phyloP scores from a whole-genome alignment of 2,113 vertebrate species.

The Leiothrix lutea region DNA sequence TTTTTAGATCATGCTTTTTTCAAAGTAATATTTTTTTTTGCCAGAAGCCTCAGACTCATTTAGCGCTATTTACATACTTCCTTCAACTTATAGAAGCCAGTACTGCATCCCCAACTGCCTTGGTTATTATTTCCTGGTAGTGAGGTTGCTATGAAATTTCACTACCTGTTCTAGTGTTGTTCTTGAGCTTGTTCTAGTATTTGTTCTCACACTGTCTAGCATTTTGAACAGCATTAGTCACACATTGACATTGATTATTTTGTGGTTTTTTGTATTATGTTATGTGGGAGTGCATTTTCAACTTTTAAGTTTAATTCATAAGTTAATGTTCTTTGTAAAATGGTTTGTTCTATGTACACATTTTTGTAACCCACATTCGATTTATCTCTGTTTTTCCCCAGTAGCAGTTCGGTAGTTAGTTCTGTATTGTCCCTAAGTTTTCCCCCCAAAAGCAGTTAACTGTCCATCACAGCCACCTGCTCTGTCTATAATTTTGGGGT shows the following conservation, averaged over 20 bases:
- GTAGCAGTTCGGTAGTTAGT: too few relatives aligned
- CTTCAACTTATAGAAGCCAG: neutral
- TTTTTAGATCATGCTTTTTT: neutral
- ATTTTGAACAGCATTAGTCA: neutral
- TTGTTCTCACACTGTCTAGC: neutral
- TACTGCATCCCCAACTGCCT: neutral
- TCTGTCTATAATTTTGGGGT: too few relatives aligned
- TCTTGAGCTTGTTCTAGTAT: neutral
- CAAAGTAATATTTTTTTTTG: neutral
- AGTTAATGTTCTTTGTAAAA: too few relatives aligned
- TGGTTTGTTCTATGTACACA: too few relatives aligned
- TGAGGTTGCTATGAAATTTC: neutral
- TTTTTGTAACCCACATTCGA: too few relatives aligned
- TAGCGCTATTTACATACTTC: neutral
- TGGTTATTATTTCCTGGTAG: neutral
- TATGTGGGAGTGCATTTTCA: too few relatives aligned
- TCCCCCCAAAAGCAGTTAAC: too few relatives aligned
- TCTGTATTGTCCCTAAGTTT: too few relatives aligned
- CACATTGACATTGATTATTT: neutral
- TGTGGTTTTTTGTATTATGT: neutral
- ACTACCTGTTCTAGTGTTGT: neutral
- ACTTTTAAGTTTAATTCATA: too few relatives aligned
- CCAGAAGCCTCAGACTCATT: neutral
- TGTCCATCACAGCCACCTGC: too few relatives aligned
- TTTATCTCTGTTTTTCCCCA: too few relatives aligned